Percentiles rank a stretch among this genome's conserved stretches.
Conservation (phyloP, 2,888 invertebrate species). For the Sinopyrophorus schimmeli region DNA sequence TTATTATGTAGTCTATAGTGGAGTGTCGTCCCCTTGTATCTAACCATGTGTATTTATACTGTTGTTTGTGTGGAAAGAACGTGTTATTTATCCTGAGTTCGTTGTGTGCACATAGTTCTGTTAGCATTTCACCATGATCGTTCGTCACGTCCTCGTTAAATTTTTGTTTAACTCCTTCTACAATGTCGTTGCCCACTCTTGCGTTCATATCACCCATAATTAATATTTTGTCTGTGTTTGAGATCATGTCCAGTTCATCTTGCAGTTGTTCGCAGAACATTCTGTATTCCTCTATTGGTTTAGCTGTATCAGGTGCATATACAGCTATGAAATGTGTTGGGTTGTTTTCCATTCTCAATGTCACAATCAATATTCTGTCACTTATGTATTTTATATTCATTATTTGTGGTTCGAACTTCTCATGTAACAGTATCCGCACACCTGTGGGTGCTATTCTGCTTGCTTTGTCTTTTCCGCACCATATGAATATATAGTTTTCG, state of each 20-base stretch:
- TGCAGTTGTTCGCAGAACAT: conserved; percentile 1
- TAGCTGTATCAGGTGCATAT: neutral
- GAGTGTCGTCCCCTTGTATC: neutral
- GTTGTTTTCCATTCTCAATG: conserved; percentile 2
- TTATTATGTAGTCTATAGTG: neutral
- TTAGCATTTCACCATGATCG: neutral
- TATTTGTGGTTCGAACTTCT: neutral
- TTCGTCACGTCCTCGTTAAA: neutral
- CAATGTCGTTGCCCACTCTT: neutral
- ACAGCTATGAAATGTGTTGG: neutral
- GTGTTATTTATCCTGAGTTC: neutral
- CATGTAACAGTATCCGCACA: neutral
- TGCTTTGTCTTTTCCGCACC: neutral
- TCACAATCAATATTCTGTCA: neutral
- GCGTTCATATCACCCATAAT: neutral
- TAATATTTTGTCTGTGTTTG: no score
- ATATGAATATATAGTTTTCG: no score
- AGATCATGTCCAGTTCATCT: no score
- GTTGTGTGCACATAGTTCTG: neutral
- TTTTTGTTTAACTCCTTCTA: neutral
- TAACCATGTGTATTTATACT: neutral
- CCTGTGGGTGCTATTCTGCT: neutral
- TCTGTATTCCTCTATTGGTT: neutral
- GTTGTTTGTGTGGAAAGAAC: neutral
- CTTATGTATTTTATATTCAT: neutral